Conservation (phyloP, 2,888 invertebrate genomes). For the Drosophila mimetica region DNA sequence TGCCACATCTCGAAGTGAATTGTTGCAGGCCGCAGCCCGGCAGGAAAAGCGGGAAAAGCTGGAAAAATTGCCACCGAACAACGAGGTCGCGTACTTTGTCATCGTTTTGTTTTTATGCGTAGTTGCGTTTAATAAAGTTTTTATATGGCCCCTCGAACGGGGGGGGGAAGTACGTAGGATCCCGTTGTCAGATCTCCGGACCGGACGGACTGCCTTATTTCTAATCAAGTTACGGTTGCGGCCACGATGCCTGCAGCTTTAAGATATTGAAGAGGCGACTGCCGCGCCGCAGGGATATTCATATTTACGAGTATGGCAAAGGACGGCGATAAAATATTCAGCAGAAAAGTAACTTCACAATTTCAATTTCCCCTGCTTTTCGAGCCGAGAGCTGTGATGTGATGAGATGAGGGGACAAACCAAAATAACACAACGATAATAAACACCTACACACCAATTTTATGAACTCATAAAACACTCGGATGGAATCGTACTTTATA, state of each 20-base stretch:
- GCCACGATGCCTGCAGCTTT: slow-evolving; percentile 52
- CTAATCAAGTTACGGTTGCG: slow-evolving; percentile 74
- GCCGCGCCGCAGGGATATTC: slow-evolving; percentile 48
- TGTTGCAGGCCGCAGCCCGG: slow-evolving; percentile 49
- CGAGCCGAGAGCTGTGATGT: neutral
- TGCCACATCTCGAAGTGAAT: slow-evolving; percentile 74
- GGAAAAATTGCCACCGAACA: slow-evolving; percentile 47
- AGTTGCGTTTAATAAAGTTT: slow-evolving; percentile 80
- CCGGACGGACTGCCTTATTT: slow-evolving; percentile 37
- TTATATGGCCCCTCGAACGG: slow-evolving; percentile 50
- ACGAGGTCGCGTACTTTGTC: slow-evolving; percentile 75
- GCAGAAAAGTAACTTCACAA: slow-evolving; percentile 71
- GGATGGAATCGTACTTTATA: slow-evolving; percentile 67
- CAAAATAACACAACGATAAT: slow-evolving; percentile 48
- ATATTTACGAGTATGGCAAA: slow-evolving; percentile 64
- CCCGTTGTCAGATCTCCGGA: neutral
- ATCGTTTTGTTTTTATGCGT: slow-evolving; percentile 77
- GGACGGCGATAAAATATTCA: slow-evolving; percentile 64
- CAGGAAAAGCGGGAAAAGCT: neutral
- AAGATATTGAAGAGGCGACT: slow-evolving; percentile 49
- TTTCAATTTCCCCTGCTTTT: slow-evolving; percentile 67
- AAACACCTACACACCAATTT: slow-evolving; percentile 69
- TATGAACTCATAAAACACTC: slow-evolving; percentile 79
- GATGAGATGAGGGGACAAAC: slow-evolving; percentile 20
- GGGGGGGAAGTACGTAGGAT: neutral